Conservation (phyloP, 2,113 vertebrate genomes). For the Chlorodrepanis virens region DNA sequence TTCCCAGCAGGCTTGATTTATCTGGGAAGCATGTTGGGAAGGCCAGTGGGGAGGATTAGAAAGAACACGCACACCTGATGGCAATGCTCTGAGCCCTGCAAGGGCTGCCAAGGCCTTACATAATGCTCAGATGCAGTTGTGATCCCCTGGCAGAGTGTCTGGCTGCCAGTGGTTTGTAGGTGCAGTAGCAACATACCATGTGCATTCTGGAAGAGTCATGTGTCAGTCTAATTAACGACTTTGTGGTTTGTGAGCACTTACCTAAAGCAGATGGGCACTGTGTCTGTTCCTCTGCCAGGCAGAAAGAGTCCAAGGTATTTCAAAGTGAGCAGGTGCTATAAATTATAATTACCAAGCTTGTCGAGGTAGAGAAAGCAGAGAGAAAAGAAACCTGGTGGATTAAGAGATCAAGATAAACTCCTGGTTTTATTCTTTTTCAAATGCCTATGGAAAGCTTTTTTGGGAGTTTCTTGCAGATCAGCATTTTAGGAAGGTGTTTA, state of each 20-base stretch:
- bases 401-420: constrained; percentile 62
- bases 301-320: constrained; percentile 50
- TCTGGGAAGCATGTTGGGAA: constrained; percentile 19
- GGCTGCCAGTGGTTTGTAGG: constrained; percentile 2
- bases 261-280: constrained; percentile 61
- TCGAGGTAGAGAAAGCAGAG: constrained; percentile 37
- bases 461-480: background rate
- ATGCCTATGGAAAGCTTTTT: background rate
- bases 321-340: constrained; percentile 69
- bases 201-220: constrained; percentile 58
- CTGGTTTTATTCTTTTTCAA: background rate
- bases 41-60: constrained; percentile 21
- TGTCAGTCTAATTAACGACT: constrained; percentile 68
- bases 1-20: background rate
- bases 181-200: constrained; percentile 31
- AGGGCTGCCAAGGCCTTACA: constrained; percentile 24
- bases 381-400: constrained; percentile 47
- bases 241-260: constrained; percentile 62
- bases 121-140: constrained; percentile 12
- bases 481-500: background rate
- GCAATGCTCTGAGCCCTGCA: background rate
- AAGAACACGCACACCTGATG: constrained; percentile 26
- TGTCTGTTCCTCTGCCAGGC: constrained; percentile 68
- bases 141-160: constrained; percentile 31
- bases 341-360: constrained; percentile 58